These are phyloP conservation scores for Pteromalus puparum DNA, from an alignment of 1,140 invertebrate species.

Conservation along the genomic window DNA sequence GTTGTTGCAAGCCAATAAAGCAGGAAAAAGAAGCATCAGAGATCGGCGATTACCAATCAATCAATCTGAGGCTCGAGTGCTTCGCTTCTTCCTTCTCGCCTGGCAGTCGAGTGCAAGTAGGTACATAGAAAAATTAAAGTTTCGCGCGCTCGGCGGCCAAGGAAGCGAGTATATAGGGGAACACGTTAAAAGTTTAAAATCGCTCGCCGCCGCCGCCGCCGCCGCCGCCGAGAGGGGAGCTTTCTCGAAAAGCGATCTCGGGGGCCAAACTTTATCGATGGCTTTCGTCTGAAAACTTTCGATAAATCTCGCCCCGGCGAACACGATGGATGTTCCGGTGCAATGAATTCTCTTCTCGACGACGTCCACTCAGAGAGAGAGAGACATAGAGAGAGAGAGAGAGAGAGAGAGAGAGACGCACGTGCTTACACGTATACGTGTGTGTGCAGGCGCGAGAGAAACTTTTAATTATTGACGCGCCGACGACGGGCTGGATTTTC, in stretches of 20 bases:
- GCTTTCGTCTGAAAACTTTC: conserved; percentile 35
- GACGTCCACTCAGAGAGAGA: background rate
- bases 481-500: background rate
- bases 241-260: conserved; percentile 14
- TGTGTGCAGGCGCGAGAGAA: background rate
- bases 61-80: background rate
- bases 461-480: conserved; percentile 11
- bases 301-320: conserved; percentile 31
- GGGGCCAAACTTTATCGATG: conserved; percentile 38
- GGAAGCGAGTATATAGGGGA: background rate
- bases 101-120: background rate
- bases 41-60: conserved; percentile 14
- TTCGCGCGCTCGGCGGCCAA: background rate
- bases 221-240: background rate
- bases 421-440: background rate
- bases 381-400: too few relatives aligned
- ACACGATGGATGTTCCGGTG: background rate
- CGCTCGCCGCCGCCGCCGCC: background rate
- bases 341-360: conserved; percentile 7
- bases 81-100: background rate
- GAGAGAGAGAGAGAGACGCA: too few relatives aligned
- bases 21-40: background rate
- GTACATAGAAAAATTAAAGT: conserved; percentile 44
- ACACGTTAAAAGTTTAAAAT: conserved; percentile 42
- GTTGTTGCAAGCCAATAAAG: too few relatives aligned